A percentile compares a stretch with the other conserved stretches of the same genome.
Conservation (phyloP, 2,113 vertebrate species). For the Anguilla japonica region DNA sequence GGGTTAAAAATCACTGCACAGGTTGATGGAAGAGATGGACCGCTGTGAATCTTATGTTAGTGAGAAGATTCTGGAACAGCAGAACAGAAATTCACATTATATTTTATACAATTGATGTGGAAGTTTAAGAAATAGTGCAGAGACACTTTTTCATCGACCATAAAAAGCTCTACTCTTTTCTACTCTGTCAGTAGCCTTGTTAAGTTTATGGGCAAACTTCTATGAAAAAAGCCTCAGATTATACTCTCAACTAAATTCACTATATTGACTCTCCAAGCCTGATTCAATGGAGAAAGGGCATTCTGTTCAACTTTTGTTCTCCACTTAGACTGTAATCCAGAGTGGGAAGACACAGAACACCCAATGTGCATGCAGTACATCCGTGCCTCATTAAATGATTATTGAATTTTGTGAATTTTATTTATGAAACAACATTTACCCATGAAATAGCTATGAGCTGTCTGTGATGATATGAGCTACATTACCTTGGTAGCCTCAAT, state of each 20-base stretch:
- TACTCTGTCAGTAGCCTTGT: neutral
- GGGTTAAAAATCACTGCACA: neutral
- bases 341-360: no score
- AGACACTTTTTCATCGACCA: neutral
- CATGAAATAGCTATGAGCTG: neutral
- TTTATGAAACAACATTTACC: neutral
- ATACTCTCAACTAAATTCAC: neutral
- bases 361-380: neutral
- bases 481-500: neutral
- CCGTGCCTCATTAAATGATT: neutral
- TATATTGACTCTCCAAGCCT: neutral
- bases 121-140: neutral
- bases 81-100: neutral
- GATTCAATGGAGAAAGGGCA: conserved; percentile 7
- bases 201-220: neutral
- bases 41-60: neutral
- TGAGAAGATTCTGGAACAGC: neutral
- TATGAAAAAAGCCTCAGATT: neutral
- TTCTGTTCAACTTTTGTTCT: neutral
- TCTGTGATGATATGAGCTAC: neutral
- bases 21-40: neutral
- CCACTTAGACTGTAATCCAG: neutral
- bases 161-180: neutral
- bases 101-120: neutral
- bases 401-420: neutral